phyloP scores from a whole-genome alignment of 2,797 vertebrate genomes.

The Clarias fuscus region DNA sequence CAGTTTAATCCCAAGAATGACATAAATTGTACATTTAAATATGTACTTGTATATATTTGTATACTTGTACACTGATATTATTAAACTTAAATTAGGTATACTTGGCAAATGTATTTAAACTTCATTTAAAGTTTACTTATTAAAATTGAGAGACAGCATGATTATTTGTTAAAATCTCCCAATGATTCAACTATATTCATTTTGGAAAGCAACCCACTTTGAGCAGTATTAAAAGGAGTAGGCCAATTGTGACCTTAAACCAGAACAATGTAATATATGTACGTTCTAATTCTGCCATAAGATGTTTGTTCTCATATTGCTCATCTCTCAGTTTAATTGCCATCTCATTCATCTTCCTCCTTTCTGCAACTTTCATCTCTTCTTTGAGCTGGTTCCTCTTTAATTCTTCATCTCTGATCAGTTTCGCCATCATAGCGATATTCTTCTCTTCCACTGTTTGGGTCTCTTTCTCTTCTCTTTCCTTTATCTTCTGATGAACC shows the following conservation, averaged over 20 bases:
- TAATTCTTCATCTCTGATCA: conserved; percentile 13
- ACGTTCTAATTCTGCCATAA: background rate
- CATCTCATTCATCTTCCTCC: conserved; percentile 18
- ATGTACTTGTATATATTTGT: no score
- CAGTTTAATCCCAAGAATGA: no score
- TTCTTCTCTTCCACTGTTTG: background rate
- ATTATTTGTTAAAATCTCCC: background rate
- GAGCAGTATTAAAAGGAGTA: background rate
- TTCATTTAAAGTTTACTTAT: no score
- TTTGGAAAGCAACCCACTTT: background rate
- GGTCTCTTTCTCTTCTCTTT: no score
- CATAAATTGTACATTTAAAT: no score
- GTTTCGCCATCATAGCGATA: background rate
- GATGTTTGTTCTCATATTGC: background rate
- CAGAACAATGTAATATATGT: background rate
- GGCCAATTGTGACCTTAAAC: background rate
- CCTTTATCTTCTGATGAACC: background rate
- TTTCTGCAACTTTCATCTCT: background rate
- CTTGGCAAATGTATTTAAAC: no score
- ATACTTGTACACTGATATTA: no score
- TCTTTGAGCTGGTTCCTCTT: background rate
- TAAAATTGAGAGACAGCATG: no score
- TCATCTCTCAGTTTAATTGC: conserved; percentile 12
- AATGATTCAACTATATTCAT: background rate
- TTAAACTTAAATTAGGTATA: no score